Evolutionary conservation across 2,888 invertebrate genomes (phyloP).

Genomic region (Elgonia sp.): DNA sequence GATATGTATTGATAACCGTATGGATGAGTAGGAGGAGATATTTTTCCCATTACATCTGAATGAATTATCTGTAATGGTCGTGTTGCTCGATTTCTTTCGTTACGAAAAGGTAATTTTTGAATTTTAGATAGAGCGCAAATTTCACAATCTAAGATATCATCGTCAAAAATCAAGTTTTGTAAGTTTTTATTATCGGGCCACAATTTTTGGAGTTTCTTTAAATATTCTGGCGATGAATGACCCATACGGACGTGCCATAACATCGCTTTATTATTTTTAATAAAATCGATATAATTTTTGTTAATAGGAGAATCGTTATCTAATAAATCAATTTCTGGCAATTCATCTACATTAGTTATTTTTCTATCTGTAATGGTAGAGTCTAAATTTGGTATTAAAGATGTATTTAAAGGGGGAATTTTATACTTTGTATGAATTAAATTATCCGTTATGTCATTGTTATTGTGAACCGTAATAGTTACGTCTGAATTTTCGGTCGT

Average conservation of each 20-base stretch:
- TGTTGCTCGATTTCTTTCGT: conserved; percentile 61
- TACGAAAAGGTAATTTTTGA: conserved; percentile 76
- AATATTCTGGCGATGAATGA: conserved; percentile 72
- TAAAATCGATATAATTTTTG: conserved; percentile 17
- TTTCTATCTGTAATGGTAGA: conserved; percentile 32
- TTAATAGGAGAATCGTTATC: conserved; percentile 32
- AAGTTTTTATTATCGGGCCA: conserved; percentile 4
- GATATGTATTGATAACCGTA: conserved; percentile 71
- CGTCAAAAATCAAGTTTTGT: conserved; percentile 3
- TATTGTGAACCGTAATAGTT: too few relatives aligned
- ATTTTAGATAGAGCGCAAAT: conserved; percentile 76
- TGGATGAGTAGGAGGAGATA: conserved; percentile 72
- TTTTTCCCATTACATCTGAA: conserved; percentile 76
- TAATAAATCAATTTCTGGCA: conserved; percentile 33
- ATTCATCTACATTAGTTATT: conserved; percentile 42
- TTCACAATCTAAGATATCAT: conserved; percentile 16
- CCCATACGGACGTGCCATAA: conserved; percentile 79
- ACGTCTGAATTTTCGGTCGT: too few relatives aligned
- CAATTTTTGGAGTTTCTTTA: conserved; percentile 49
- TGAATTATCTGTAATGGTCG: conserved; percentile 76
- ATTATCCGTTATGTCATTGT: too few relatives aligned
- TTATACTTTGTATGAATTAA: too few relatives aligned
- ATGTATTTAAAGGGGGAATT: neutral
- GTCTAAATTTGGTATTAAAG: conserved; percentile 12
- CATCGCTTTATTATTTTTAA: conserved; percentile 63